phyloP scores from a whole-genome alignment of 2,888 invertebrate species.

The Synanthedon formicaeformis region DNA sequence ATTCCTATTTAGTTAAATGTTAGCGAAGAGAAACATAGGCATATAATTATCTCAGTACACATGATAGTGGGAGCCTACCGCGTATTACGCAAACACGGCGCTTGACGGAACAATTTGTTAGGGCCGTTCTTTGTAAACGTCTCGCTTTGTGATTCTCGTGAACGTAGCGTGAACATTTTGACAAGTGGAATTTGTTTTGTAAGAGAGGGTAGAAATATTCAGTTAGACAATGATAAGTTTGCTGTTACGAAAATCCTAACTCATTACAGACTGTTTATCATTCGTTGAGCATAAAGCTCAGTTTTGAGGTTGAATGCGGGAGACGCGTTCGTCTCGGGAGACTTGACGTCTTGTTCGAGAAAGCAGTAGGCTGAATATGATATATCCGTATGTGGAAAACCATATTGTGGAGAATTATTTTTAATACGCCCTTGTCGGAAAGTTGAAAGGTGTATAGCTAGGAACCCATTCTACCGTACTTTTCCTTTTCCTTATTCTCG shows the following conservation, averaged over 20 bases:
- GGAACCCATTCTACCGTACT: background rate
- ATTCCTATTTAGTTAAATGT: no score
- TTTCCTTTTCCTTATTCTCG: background rate
- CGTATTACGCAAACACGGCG: conserved; percentile 43
- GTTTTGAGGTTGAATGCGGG: background rate
- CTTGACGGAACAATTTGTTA: conserved; percentile 61
- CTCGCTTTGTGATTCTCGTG: conserved; percentile 57
- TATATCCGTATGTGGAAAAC: conserved; percentile 4
- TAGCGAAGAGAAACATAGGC: background rate
- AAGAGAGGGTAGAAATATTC: conserved; percentile 30
- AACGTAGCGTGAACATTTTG: conserved; percentile 61
- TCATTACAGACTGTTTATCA: background rate
- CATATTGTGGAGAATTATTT: conserved; percentile 8
- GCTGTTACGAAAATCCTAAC: conserved; percentile 17
- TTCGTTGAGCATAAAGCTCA: background rate
- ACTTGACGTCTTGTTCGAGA: background rate
- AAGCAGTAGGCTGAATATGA: background rate
- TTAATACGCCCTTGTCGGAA: conserved; percentile 7
- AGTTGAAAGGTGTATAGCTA: conserved; percentile 7
- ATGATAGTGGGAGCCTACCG: conserved; percentile 40
- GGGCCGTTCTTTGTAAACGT: conserved; percentile 57
- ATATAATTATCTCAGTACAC: background rate
- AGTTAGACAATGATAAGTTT: conserved; percentile 32
- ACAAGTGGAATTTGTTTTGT: conserved; percentile 59
- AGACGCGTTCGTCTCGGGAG: background rate